A percentile compares a stretch with the other conserved stretches of the same genome.
These are phyloP conservation scores for Trichogramma pretiosum DNA, from an alignment of 1,140 invertebrate species.

Conservation along the genomic window DNA sequence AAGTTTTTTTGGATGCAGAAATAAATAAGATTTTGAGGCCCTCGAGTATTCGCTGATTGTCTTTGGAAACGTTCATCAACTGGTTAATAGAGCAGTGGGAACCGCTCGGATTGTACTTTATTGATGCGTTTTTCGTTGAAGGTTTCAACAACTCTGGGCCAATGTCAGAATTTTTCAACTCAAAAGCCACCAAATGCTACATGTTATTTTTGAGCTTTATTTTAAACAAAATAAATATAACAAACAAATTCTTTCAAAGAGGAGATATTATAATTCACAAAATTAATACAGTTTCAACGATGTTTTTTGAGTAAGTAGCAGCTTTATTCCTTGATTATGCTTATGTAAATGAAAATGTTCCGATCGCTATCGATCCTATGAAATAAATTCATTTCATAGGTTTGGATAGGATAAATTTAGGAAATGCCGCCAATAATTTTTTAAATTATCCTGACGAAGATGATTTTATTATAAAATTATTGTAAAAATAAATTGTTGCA, in stretches of 20 bases:
- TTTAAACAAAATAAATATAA: conserved; percentile 13
- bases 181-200: not conserved
- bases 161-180: not conserved
- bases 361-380: conserved; percentile 2
- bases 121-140: not conserved
- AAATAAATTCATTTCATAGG: conserved; percentile 2
- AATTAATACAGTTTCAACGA: conserved; percentile 7
- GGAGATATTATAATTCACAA: conserved; percentile 1
- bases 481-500: not conserved
- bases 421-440: conserved; percentile 1
- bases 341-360: conserved; percentile 6
- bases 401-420: conserved; percentile 4
- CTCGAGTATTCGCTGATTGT: conserved; percentile 19
- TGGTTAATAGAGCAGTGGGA: not conserved
- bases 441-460: conserved; percentile 3
- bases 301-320: not conserved
- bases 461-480: not conserved
- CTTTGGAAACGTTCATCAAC: not conserved
- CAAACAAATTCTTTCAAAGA: conserved; percentile 18
- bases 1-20: conserved; percentile 21
- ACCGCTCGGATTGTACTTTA: not conserved
- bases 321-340: not conserved
- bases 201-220: conserved; percentile 8
- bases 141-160: not conserved
- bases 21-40: conserved; percentile 24